Evolutionary conservation across 2,888 invertebrate genomes (phyloP).

Genomic region (Baronia brevicornis): DNA sequence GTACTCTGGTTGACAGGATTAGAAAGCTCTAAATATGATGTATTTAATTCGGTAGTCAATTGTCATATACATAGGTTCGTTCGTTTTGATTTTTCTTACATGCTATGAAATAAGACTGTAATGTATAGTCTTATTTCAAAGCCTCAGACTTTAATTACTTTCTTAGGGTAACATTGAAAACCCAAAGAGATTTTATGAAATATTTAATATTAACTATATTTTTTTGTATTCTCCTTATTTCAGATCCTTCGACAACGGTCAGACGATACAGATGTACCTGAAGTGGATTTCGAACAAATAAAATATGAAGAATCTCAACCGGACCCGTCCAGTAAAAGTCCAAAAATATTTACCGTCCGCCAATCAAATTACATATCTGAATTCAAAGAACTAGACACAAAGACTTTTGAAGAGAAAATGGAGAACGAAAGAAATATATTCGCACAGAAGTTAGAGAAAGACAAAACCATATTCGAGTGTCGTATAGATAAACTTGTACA

Average conservation of each 20-base stretch:
- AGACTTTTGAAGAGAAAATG: slow-evolving; percentile 28
- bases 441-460: slow-evolving; percentile 18
- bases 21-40: too few species aligned
- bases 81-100: too few species aligned
- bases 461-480: slow-evolving; percentile 50
- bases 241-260: slow-evolving; percentile 45
- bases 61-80: too few species aligned
- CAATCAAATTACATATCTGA: slow-evolving; percentile 17
- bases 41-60: too few species aligned
- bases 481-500: slow-evolving; percentile 59
- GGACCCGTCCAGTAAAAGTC: slow-evolving; percentile 3
- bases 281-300: slow-evolving; percentile 21
- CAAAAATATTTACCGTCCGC: too few species aligned
- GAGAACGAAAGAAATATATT: slow-evolving; percentile 3
- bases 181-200: too few species aligned
- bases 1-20: too few species aligned
- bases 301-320: slow-evolving; percentile 16
- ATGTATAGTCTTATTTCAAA: background rate
- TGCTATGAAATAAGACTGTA: too few species aligned
- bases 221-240: slow-evolving; percentile 15
- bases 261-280: slow-evolving; percentile 44
- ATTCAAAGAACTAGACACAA: slow-evolving; percentile 20
- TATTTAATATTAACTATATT: too few species aligned
- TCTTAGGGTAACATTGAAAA: too few species aligned
- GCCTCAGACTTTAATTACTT: slow-evolving; percentile 9